These are phyloP conservation scores for Ciconia maguari DNA, from an alignment of 2,113 vertebrate genomes.

Conservation along the genomic window DNA sequence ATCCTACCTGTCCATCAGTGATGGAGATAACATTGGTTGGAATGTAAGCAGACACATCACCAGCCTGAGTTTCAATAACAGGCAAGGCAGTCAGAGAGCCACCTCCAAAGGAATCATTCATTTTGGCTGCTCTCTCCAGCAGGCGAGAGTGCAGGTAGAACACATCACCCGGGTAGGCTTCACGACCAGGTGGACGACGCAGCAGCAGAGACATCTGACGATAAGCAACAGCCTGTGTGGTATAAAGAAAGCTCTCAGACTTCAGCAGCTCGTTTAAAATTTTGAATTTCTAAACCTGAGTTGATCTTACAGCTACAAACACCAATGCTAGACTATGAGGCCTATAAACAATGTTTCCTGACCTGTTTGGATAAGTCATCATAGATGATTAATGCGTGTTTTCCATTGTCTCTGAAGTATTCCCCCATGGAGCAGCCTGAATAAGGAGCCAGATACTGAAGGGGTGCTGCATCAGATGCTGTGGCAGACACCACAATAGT, in stretches of 20 bases:
- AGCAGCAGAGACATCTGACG: slow-evolving; percentile 98
- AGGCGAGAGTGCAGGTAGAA: slow-evolving; percentile 98
- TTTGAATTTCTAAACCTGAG: accelerated
- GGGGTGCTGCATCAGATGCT: slow-evolving; percentile 93
- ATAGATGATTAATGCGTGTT: slow-evolving; percentile 97
- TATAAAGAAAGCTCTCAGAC: background rate
- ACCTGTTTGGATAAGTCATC: slow-evolving; percentile 99
- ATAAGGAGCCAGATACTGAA: slow-evolving; percentile 98
- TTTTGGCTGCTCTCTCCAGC: slow-evolving; percentile 97
- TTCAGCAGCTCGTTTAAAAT: accelerated
- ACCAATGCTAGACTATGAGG: accelerated
- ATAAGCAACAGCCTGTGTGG: slow-evolving; percentile 89
- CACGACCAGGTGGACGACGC: slow-evolving; percentile 93
- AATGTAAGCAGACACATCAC: slow-evolving; percentile 99
- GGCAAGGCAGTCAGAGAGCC: slow-evolving; percentile 96
- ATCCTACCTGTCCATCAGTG: slow-evolving; percentile 95
- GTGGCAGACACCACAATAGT: slow-evolving; percentile 98
- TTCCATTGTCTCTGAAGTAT: slow-evolving; percentile 97
- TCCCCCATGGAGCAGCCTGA: slow-evolving; percentile 99
- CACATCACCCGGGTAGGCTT: slow-evolving; percentile 96
- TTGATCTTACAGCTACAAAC: background rate
- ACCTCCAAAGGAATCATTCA: slow-evolving; percentile 95
- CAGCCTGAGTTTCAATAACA: slow-evolving; percentile 98
- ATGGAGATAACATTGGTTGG: slow-evolving; percentile 99
- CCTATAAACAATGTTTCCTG: background rate